Evolutionary conservation across 2,113 vertebrate genomes (phyloP).

Genomic region (Rhombomys opimus): DNA sequence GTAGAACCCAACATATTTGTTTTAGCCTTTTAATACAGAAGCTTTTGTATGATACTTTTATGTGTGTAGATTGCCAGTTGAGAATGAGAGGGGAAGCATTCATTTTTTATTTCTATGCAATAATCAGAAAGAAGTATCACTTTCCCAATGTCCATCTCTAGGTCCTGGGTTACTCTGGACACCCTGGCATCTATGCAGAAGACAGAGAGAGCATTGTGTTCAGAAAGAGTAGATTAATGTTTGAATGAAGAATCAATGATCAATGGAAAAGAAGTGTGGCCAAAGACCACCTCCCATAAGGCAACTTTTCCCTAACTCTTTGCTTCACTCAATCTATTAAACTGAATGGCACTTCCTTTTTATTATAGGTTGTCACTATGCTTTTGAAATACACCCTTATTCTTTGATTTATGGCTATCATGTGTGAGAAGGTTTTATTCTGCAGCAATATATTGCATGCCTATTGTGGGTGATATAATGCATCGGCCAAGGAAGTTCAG

Average conservation of each 20-base stretch:
- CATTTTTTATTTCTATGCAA: neutral
- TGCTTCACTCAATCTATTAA: neutral
- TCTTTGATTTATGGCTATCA: conserved; percentile 19
- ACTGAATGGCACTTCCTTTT: neutral
- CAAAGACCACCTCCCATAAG: neutral
- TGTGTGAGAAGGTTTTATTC: conserved; percentile 27
- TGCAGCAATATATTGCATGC: conserved; percentile 32
- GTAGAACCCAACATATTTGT: neutral
- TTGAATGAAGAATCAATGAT: neutral
- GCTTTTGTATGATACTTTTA: neutral
- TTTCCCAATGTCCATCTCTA: neutral
- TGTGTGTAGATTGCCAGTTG: neutral
- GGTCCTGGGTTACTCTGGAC: neutral
- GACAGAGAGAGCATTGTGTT: neutral
- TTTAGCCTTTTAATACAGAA: neutral
- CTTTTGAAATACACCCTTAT: conserved; percentile 39
- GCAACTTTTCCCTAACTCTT: neutral
- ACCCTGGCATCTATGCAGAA: neutral
- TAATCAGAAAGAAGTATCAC: neutral
- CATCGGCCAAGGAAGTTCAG: neutral
- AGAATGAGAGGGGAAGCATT: neutral
- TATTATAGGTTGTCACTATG: conserved; percentile 44
- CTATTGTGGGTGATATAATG: conserved; percentile 23
- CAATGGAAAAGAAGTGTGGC: conserved; percentile 4
- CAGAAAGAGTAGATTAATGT: conserved; percentile 6